Evolutionary conservation across 1,140 invertebrate species (phyloP), one percentile per base, ranked within the genome.

Genomic region (Drepana arcuata): DNA sequence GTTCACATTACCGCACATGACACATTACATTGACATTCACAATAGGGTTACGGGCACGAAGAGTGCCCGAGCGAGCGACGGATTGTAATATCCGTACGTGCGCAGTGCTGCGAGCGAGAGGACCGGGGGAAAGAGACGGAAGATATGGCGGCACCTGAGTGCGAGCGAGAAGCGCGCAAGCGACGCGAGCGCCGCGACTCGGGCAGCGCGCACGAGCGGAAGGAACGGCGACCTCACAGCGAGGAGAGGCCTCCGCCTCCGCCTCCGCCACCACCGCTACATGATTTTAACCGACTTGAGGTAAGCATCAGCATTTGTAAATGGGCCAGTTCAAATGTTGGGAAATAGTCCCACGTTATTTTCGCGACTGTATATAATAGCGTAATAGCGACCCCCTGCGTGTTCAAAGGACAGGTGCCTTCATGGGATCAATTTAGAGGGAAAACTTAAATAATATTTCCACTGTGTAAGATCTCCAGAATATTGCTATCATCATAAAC

Each of bases 171-270:
- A 57, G 78, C 73, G 1, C 85, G 91, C 40, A 94, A 93, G 69
- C 86, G 92, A 25, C 93, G 93, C 69, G 92, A 94, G 77, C 86
- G 90, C 24, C 87, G 91, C 33, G 91, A 93, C 69, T 88, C 87
- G 15, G 89, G 77, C n/a, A 72, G 73, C 55, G 56, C 74, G 14
- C 74, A 81, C 86, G 92, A 94, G 63, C 85, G 91, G 34, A 94
- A 93, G 69, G 86, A 93, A 27, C 89, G 92, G 53, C 88, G 91
- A 79, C 92, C 87, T 33, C 92, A 89, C 72, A 92, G 91, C 46
- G 91, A 92, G 62, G 91, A 81, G 44, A 62, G 75, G 7, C 42
- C 59, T 23, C 64, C 63, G 5, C 64, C 73, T 10, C 65, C 79
- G 31, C 69, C 69, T 25, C 64, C 71, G 6, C 62, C 78, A 10